Conservation (phyloP, 2,797 vertebrate species). For the Adelosebastes latens region DNA sequence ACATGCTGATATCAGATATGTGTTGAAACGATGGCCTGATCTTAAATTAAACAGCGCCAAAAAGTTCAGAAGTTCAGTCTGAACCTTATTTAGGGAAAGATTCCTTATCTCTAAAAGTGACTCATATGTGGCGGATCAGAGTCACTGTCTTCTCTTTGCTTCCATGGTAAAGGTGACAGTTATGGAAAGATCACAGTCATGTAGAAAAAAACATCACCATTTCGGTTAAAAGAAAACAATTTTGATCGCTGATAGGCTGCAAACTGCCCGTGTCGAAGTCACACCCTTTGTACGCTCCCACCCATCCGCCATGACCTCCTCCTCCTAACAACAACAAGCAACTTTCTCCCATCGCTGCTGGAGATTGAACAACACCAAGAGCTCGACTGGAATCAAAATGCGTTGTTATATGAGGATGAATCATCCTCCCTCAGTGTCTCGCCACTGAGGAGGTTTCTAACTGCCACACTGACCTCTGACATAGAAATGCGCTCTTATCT, state of each 20-base stretch:
- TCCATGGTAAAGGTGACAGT: neutral
- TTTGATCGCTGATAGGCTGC: neutral
- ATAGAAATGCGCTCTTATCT: neutral
- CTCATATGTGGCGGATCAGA: neutral
- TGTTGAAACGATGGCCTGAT: neutral
- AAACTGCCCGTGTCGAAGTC: neutral
- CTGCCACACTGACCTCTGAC: neutral
- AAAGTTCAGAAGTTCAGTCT: neutral
- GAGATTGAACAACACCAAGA: neutral
- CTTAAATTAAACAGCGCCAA: accelerated
- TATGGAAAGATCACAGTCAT: neutral
- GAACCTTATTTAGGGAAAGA: neutral
- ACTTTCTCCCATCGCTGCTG: neutral
- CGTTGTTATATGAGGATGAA: neutral
- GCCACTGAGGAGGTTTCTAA: neutral
- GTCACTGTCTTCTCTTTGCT: neutral
- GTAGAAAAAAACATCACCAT: neutral
- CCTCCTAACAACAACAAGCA: conserved; percentile 1
- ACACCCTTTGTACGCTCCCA: neutral
- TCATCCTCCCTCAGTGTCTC: neutral
- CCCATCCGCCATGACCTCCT: neutral
- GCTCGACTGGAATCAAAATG: neutral
- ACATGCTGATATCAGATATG: neutral
- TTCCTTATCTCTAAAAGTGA: neutral
- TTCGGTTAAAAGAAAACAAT: neutral